phyloP scores from a whole-genome alignment of 2,888 invertebrate genomes.

The Cantharis flavilabris region DNA sequence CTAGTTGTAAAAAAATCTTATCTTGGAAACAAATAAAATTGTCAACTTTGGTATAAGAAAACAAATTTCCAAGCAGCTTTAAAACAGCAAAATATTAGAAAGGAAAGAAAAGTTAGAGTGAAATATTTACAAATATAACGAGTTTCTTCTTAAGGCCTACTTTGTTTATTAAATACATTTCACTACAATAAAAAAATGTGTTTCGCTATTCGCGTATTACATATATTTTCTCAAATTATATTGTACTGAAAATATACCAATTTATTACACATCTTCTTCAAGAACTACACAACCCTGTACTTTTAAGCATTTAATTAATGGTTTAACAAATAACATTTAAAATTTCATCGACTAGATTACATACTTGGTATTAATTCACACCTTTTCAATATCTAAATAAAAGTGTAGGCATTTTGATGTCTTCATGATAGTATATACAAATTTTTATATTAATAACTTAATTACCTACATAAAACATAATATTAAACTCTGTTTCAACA shows the following conservation, averaged over 20 bases:
- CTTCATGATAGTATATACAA: not conserved
- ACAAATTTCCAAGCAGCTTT: not conserved
- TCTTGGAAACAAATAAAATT: not conserved
- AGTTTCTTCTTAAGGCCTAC: not conserved
- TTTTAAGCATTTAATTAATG: constrained; percentile 1
- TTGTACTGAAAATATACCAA: not conserved
- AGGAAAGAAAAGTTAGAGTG: not conserved
- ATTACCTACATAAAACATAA: not conserved
- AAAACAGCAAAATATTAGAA: not conserved
- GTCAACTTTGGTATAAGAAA: too few relatives aligned
- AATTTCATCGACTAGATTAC: not conserved
- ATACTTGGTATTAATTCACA: not conserved
- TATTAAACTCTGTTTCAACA: not conserved
- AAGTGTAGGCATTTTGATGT: not conserved
- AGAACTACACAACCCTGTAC: not conserved
- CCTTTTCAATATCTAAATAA: not conserved
- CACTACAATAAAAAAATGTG: not conserved
- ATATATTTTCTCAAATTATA: not conserved
- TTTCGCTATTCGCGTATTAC: not conserved
- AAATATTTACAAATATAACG: not conserved
- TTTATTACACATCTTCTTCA: not conserved
- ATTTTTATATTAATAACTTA: not conserved
- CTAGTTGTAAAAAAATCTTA: not conserved
- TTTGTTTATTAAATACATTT: not conserved
- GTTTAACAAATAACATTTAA: not conserved